Percentiles rank a stretch among this genome's conserved stretches.
phyloP scores from a whole-genome alignment of 2,797 vertebrate species.

The Eleutherodactylus coqui region DNA sequence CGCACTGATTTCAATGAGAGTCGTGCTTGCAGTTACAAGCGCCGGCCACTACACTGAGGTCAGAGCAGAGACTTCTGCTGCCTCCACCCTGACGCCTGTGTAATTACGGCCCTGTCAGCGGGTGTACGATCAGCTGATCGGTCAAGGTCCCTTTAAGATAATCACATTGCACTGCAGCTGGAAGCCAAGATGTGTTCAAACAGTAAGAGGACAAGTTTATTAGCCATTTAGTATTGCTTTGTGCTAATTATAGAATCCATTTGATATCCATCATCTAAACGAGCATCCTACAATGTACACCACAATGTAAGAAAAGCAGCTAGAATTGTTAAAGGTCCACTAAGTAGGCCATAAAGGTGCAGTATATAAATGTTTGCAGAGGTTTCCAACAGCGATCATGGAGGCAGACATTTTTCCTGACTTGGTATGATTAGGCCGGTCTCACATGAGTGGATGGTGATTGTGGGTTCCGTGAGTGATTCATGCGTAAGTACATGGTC shows the following conservation, averaged over 20 bases:
- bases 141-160: no score
- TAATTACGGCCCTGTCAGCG: no score
- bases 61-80: no score
- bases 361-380: neutral
- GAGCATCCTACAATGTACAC: neutral
- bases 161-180: no score
- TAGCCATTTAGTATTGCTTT: neutral
- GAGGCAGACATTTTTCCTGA: neutral
- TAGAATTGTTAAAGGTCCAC: neutral
- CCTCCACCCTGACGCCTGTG: no score
- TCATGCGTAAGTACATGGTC: no score
- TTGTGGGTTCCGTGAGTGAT: no score
- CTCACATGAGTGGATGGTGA: no score
- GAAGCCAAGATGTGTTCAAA: neutral
- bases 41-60: no score
- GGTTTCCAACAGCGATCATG: neutral
- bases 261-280: neutral
- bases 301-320: neutral
- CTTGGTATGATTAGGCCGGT: neutral
- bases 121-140: no score
- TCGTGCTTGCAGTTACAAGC: no score
- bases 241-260: neutral
- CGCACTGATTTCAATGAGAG: no score
- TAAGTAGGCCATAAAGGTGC: neutral
- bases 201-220: neutral